A percentile compares a stretch with the other conserved stretches of the same genome.
phyloP scores from a whole-genome alignment of 2,113 vertebrate species.

The Aspiorhynchus laticeps region DNA sequence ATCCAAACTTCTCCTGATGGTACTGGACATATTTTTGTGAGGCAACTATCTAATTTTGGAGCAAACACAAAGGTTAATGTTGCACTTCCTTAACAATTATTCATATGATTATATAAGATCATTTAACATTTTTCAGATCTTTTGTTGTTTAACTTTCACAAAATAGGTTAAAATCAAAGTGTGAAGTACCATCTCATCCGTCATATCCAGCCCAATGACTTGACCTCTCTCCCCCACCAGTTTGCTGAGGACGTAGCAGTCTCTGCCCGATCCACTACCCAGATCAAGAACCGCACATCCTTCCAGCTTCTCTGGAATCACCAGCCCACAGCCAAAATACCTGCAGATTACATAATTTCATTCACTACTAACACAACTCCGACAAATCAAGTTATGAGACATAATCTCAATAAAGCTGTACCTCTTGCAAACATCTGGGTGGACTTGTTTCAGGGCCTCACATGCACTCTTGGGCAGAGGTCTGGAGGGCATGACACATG shows the following conservation, averaged over 20 bases:
- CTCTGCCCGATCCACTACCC: conserved; percentile 83
- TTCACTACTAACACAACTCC: background rate
- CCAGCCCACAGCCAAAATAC: conserved; percentile 86
- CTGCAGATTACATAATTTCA: conserved; percentile 64
- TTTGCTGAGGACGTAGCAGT: conserved; percentile 83
- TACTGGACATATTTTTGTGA: conserved; percentile 68
- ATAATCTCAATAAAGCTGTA: conserved; percentile 22
- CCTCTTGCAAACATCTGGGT: conserved; percentile 72
- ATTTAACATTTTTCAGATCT: background rate
- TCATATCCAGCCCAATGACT: conserved; percentile 85
- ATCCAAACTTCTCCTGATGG: conserved; percentile 73
- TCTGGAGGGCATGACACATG: conserved; percentile 56
- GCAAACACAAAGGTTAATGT: background rate
- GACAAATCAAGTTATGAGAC: background rate
- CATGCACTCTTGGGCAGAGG: conserved; percentile 49
- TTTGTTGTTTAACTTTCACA: background rate
- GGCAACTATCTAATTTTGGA: conserved; percentile 57
- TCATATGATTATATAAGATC: background rate
- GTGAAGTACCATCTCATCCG: conserved; percentile 73
- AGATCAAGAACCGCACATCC: conserved; percentile 82
- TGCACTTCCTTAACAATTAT: background rate
- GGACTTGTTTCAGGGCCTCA: conserved; percentile 70
- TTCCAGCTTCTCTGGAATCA: conserved; percentile 78
- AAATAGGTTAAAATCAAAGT: background rate
- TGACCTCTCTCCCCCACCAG: conserved; percentile 80